Evolutionary conservation across 1,140 invertebrate species (phyloP).

Genomic region (Ostrea edulis): DNA sequence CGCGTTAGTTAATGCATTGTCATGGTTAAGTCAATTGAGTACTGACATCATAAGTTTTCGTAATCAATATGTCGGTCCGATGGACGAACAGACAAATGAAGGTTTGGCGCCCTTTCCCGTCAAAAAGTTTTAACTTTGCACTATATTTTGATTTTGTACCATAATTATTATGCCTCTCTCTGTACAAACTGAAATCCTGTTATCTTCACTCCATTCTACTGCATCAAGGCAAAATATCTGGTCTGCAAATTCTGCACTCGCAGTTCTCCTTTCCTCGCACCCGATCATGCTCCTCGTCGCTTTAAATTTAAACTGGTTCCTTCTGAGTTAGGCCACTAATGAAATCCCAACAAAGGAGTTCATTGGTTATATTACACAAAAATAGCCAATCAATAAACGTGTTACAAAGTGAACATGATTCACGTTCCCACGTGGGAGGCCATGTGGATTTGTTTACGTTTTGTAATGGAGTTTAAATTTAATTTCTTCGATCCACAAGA

Average conservation of each 20-base stretch:
- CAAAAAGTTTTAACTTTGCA: background rate
- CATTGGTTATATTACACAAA: background rate
- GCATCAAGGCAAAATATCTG: constrained; percentile 23
- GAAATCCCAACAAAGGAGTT: background rate
- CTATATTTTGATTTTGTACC: background rate
- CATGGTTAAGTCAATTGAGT: no score
- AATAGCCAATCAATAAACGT: background rate
- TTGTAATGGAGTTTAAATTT: constrained; percentile 18
- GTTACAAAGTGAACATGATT: background rate
- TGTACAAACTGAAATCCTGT: background rate
- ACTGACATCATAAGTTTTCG: no score
- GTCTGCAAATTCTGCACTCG: background rate
- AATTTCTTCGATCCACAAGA: background rate
- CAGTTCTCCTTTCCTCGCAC: background rate
- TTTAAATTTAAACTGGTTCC: background rate
- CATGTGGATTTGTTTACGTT: constrained; percentile 17
- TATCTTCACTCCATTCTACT: constrained; percentile 9
- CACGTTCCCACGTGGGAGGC: background rate
- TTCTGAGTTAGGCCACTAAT: background rate
- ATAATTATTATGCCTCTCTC: constrained; percentile 16
- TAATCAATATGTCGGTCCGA: no score
- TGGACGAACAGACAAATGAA: no score
- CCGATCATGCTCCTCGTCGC: background rate
- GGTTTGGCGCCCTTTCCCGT: background rate
- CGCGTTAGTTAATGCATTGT: no score